Evolutionary conservation across 2,797 vertebrate genomes (phyloP), one percentile per base, ranked within the genome.

Genomic region (Helicolenus hilgendorfi): DNA sequence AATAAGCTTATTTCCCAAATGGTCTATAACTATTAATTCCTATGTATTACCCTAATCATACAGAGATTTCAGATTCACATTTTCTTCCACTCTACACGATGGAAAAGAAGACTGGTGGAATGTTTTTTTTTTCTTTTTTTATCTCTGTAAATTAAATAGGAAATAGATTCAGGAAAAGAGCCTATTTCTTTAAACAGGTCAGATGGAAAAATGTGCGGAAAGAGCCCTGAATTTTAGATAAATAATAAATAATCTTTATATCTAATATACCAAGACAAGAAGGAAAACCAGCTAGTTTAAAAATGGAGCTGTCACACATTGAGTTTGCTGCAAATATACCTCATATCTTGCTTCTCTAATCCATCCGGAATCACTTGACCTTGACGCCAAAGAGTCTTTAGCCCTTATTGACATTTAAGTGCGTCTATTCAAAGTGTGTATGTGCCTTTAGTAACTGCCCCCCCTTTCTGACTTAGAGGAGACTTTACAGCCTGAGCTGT

Each of bases 371-470:
- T 58, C 36, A 71, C 63, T 87, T 86, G 72, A 91, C 83, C 77
- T 89, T 78, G 70, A 62, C 71, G 81, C 18, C 59, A 26, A 38
- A 70, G n/a, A 73, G 36, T 55, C 74, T 81, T 84, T 45, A 65
- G 6, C 60, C 36, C 10, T 29, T 13, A 22, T 20, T 76, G 70
- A 20, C 58, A 63, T 79, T 35, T 49, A 64, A 67, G 38, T 79
- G 36, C 33, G n/a, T 49, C 41, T 18, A 49, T 49, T 49, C 20
- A 49, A 49, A 49, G 10, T 53, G 72, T 56, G 26, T 75, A 33
- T 20, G 15, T 59, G 29, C 62, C 63, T 38, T 41, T 29, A 31
- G 73, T 75, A n/a, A 6, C 8, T 22, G 58, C 31, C 14, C 53
- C 62, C 38, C 38, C 7, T 60, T 8, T 11, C 5, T 49, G 33